Conservation (phyloP, 2,113 vertebrate genomes). For the Petaurus breviceps region DNA sequence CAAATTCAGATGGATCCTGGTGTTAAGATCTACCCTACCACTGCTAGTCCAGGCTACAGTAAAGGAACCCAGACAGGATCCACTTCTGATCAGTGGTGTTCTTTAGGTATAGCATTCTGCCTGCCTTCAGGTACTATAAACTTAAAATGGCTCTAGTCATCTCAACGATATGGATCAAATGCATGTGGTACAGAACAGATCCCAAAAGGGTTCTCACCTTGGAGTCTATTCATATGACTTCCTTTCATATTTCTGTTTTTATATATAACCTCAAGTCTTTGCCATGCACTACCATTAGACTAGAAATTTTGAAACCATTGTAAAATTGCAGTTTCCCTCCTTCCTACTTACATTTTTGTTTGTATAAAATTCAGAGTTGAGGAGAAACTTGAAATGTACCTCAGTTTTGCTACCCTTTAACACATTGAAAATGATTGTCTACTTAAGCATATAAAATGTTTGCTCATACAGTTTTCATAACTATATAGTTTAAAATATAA, state of each 20-base stretch:
- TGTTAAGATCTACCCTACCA: not conserved
- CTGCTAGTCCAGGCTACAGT: not conserved
- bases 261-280: not conserved
- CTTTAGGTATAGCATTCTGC: not conserved
- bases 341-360: not conserved
- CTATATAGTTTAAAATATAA: slow-evolving; percentile 51
- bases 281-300: not conserved
- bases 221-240: not conserved
- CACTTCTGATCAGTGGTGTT: not conserved
- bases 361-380: not conserved
- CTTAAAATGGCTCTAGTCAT: not conserved
- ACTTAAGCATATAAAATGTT: not conserved
- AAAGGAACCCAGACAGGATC: not conserved
- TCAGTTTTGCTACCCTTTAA: not conserved
- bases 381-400: not conserved
- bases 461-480: slow-evolving; percentile 58
- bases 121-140: not conserved
- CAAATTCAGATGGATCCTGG: not conserved
- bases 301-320: not conserved
- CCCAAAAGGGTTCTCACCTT: not conserved
- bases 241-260: not conserved
- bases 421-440: not conserved
- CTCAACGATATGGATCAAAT: not conserved
- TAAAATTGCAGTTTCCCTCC: not conserved
- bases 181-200: not conserved